Percentiles rank a stretch among this genome's conserved stretches.
These are phyloP conservation scores for Limosa lapponica DNA, from an alignment of 2,797 vertebrate genomes.

Conservation along the genomic window DNA sequence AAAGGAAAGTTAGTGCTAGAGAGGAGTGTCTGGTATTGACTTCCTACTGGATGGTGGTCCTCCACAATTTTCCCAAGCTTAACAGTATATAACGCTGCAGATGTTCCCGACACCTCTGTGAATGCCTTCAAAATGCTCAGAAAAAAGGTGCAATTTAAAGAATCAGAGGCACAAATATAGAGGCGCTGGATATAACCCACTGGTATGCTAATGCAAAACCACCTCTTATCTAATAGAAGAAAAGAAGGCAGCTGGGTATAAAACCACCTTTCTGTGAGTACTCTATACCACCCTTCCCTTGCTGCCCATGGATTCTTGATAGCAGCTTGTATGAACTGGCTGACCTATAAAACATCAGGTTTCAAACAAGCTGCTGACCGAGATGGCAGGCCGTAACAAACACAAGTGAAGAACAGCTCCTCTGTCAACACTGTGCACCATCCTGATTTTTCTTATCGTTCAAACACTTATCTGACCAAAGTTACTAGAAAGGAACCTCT, in stretches of 20 bases:
- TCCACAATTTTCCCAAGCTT: neutral
- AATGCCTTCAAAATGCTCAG: neutral
- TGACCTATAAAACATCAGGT: neutral
- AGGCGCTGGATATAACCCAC: neutral
- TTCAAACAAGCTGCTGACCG: neutral
- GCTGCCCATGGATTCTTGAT: neutral
- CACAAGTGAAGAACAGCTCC: neutral
- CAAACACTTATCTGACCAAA: neutral
- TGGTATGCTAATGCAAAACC: neutral
- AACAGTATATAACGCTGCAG: neutral
- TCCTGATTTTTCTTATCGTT: neutral
- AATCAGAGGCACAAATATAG: neutral
- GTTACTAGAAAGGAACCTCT: neutral
- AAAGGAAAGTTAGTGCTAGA: neutral
- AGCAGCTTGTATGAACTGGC: neutral
- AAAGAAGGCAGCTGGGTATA: no score
- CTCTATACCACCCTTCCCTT: neutral
- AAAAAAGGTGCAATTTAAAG: neutral
- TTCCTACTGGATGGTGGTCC: neutral
- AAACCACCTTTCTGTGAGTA: neutral
- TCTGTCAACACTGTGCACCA: neutral
- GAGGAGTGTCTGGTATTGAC: neutral
- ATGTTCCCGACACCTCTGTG: neutral
- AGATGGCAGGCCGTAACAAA: neutral
- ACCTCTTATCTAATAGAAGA: neutral